Evolutionary conservation across 2,797 vertebrate species (phyloP).

Genomic region (Rhinatrema bivittatum): DNA sequence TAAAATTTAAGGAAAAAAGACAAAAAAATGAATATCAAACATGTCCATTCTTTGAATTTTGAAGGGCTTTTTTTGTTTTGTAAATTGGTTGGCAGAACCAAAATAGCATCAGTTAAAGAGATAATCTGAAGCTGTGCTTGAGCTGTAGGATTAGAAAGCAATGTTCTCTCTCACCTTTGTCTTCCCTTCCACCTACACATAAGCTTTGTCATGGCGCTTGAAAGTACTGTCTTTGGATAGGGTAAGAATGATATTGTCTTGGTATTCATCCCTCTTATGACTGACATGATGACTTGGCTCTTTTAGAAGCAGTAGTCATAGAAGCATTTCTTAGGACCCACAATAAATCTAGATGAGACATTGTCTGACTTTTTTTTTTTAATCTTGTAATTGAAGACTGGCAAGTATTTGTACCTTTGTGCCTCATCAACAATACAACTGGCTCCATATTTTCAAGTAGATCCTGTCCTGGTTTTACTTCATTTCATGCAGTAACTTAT

Average conservation of each 20-base stretch:
- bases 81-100: no score
- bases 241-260: slow-evolving; percentile 19
- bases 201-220: slow-evolving; percentile 7
- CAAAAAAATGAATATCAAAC: no score
- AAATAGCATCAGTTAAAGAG: no score
- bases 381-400: slow-evolving; percentile 28
- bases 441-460: no score
- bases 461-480: no score
- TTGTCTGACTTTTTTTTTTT: slow-evolving; percentile 30
- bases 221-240: slow-evolving; percentile 2
- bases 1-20: no score
- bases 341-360: slow-evolving; percentile 5
- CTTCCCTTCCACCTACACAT: neutral
- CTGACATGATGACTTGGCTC: slow-evolving; percentile 21
- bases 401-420: slow-evolving; percentile 38
- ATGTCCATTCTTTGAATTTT: no score
- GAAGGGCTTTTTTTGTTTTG: no score
- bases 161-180: neutral
- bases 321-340: slow-evolving; percentile 8
- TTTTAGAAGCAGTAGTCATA: slow-evolving; percentile 11
- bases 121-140: no score
- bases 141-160: neutral
- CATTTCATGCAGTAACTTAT: no score
- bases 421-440: no score
- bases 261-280: slow-evolving; percentile 12